A percentile compares a stretch with the other conserved stretches of the same genome.
Conservation (phyloP, 23 tunicate species). For the Halocynthia aurantium region DNA sequence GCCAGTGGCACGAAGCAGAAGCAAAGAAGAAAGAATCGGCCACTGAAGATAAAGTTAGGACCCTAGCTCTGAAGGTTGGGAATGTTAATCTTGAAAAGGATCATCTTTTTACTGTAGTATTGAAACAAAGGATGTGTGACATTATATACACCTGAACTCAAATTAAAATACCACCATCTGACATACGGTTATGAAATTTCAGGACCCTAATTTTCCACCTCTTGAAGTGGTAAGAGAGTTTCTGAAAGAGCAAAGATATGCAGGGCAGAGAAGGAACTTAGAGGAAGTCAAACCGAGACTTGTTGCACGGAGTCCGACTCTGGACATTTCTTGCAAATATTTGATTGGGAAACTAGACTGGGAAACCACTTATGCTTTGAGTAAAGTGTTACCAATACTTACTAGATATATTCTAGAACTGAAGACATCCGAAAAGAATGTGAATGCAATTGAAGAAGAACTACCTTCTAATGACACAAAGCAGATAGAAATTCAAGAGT, state of each 20-base stretch:
- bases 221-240: conserved; percentile 32
- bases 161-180: too few relatives aligned
- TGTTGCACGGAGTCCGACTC: not conserved
- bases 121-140: too few relatives aligned
- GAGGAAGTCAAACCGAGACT: not conserved
- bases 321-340: conserved; percentile 17
- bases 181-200: too few relatives aligned
- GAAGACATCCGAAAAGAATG: not conserved
- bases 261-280: too few relatives aligned
- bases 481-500: too few relatives aligned
- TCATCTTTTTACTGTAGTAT: too few relatives aligned
- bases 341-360: conserved; percentile 29
- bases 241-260: conserved; percentile 8
- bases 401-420: conserved; percentile 22
- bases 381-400: conserved; percentile 27
- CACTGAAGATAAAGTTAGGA: conserved; percentile 28
- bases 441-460: too few relatives aligned
- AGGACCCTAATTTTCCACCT: conserved; percentile 46
- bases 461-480: too few relatives aligned
- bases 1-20: conserved; percentile 33
- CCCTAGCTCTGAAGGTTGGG: conserved; percentile 26
- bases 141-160: too few relatives aligned
- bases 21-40: conserved; percentile 5
- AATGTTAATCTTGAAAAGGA: too few relatives aligned
- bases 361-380: conserved; percentile 17